Evolutionary conservation across 1,140 invertebrate species (phyloP), one percentile per base, ranked within the genome.

Genomic region (Atta colombica): DNA sequence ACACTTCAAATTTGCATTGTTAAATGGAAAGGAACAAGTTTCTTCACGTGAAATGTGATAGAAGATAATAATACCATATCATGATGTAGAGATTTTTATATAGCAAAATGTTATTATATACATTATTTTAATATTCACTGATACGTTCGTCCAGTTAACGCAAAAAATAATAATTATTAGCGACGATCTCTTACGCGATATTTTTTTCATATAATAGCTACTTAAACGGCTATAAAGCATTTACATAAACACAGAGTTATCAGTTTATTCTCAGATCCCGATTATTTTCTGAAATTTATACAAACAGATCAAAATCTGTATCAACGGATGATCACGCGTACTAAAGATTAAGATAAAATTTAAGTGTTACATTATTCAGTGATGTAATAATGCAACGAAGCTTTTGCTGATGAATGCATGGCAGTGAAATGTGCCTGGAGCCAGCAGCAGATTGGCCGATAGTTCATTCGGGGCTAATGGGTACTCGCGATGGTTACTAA

Each of bases 401-500:
- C 71, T 90, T 84, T 89, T 81, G 85, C 84, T 88, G 85, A 91
- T 88, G 90, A 90, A 91, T 87, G 85, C 88, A 80, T 87, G 74
- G 55, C 31, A 60, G 66, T 35, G 61, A 78, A 88, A 85, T 65
- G 25, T 61, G 45, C 39, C n/a, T 25, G n/a, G 77, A 90, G 28
- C 58, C 69, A 82, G 60, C 66, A 81, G 82, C 71, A 91, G 92
- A 93, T 93, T 87, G 80, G 72, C 72, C 87, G 91, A 93, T 92
- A 92, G 89, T 92, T 92, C 80, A 77, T 71, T 89, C 89, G 87
- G 66, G 87, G 91, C 92, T 93, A 93, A 93, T 93, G 92, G 88
- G 89, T 92, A 92, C 91, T 92, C 92, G 87, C 92, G 91, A 93
- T 92, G 90, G 88, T 90, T 93, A 93, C 93, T 93, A 93, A 93